Evolutionary conservation across 2,888 invertebrate species (phyloP).

Genomic region (Corythucha ciliata): DNA sequence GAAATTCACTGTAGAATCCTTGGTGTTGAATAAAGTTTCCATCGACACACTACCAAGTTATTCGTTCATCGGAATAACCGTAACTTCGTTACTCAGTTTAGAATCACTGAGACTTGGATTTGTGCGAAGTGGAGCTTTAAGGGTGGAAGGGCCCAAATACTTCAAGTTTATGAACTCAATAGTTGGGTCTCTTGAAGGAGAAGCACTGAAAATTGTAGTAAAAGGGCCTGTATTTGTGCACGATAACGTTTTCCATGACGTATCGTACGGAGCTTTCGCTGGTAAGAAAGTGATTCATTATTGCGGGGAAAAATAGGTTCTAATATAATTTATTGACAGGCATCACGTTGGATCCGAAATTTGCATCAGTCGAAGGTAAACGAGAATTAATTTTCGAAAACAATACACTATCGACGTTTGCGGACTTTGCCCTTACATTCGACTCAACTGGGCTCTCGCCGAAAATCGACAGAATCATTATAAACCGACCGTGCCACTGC

Average conservation of each 20-base stretch:
- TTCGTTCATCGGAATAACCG: conserved; percentile 55
- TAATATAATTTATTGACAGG: conserved; percentile 42
- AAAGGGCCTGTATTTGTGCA: conserved; percentile 55
- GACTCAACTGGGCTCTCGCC: conserved; percentile 49
- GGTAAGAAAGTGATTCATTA: too few relatives aligned
- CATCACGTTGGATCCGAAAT: conserved; percentile 42
- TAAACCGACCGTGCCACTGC: conserved; percentile 54
- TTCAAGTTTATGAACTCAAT: conserved; percentile 53
- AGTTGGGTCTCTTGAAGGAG: conserved; percentile 53
- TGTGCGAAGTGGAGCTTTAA: conserved; percentile 60
- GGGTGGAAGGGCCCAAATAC: conserved; percentile 52
- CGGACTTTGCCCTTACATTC: conserved; percentile 50
- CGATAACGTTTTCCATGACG: conserved; percentile 52
- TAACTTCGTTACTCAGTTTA: conserved; percentile 55
- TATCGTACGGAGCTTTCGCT: conserved; percentile 53
- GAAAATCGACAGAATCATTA: conserved; percentile 50
- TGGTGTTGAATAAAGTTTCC: conserved; percentile 53
- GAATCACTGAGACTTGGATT: conserved; percentile 54
- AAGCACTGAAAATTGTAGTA: conserved; percentile 53
- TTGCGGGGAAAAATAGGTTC: too few relatives aligned
- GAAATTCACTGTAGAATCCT: conserved; percentile 59
- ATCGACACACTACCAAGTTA: conserved; percentile 40
- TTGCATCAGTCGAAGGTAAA: conserved; percentile 34
- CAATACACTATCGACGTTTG: conserved; percentile 51
- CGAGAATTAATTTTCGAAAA: conserved; percentile 54